Evolutionary conservation across 30 jellyfish, hydroid and myxozoan species (phyloP).

Genomic region (Pseudorhiza aurosa): DNA sequence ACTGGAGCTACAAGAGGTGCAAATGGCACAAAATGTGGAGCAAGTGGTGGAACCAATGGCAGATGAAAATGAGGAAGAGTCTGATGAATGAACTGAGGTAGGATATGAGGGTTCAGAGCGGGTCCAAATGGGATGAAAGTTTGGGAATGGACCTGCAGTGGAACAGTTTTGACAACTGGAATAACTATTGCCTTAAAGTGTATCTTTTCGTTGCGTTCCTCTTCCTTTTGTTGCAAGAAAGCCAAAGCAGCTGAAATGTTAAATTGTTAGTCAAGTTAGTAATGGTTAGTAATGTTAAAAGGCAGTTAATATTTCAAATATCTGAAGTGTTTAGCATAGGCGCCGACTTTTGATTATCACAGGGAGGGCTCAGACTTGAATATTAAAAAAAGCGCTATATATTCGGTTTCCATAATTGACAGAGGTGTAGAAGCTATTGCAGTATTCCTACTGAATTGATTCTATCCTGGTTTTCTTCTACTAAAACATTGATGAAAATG

Average conservation of each 20-base stretch:
- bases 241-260: constrained; percentile 71
- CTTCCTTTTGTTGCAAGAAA: constrained; percentile 45
- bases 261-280: neutral
- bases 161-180: constrained; percentile 48
- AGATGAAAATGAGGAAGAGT: constrained; percentile 1
- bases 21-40: constrained; percentile 4
- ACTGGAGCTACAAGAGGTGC: neutral
- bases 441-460: too few species aligned
- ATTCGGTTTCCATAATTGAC: too few species aligned
- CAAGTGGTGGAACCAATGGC: constrained; percentile 20
- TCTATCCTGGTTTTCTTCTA: too few species aligned
- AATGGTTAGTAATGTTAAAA: neutral
- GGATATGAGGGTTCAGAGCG: neutral
- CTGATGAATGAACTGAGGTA: neutral
- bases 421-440: too few species aligned
- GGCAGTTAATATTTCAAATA: neutral
- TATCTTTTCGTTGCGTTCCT: constrained; percentile 33
- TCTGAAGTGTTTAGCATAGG: neutral
- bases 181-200: constrained; percentile 48
- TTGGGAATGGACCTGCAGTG: neutral
- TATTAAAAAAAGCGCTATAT: too few species aligned
- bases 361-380: too few species aligned
- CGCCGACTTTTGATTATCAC: neutral
- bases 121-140: neutral
- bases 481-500: too few species aligned